Evolutionary conservation across 2,888 invertebrate species (phyloP).

Genomic region (Gasteruption jaculator): DNA sequence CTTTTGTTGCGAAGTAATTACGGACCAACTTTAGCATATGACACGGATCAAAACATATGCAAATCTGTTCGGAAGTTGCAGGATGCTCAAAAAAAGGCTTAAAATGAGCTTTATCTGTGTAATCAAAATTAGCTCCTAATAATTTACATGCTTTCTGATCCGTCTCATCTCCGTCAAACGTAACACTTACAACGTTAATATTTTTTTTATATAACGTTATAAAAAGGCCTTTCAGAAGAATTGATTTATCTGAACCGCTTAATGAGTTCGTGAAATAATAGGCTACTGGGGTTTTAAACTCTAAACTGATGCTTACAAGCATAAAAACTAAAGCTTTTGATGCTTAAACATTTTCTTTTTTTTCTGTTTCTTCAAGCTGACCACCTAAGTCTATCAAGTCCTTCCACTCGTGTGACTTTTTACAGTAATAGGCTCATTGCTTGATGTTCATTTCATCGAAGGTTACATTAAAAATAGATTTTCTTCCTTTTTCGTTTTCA

Average conservation of each 20-base stretch:
- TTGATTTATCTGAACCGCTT: neutral
- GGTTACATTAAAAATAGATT: constrained; percentile 12
- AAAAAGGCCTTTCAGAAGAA: neutral
- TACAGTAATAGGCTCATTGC: constrained; percentile 1
- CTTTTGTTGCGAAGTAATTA: constrained; percentile 11
- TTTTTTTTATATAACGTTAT: constrained; percentile 5
- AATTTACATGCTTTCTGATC: constrained; percentile 10
- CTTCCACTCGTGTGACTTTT: neutral
- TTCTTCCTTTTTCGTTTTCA: constrained; percentile 8
- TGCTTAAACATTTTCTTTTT: neutral
- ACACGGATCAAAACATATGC: constrained; percentile 9
- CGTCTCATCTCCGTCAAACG: constrained; percentile 10
- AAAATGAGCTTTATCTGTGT: constrained; percentile 2
- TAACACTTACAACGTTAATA: constrained; percentile 7
- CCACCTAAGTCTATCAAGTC: neutral
- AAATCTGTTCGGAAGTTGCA: constrained; percentile 2
- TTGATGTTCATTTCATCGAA: constrained; percentile 16
- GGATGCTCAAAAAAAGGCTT: constrained; percentile 11
- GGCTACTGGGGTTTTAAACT: neutral
- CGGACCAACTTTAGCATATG: constrained; percentile 13
- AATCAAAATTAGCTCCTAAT: constrained; percentile 14
- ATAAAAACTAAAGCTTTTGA: neutral
- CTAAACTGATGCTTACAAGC: neutral
- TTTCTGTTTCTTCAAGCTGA: neutral
- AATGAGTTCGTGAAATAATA: neutral